Evolutionary conservation across 2,888 invertebrate species (phyloP), one percentile per base, ranked within the genome.

Genomic region (Podabrus alpinus): DNA sequence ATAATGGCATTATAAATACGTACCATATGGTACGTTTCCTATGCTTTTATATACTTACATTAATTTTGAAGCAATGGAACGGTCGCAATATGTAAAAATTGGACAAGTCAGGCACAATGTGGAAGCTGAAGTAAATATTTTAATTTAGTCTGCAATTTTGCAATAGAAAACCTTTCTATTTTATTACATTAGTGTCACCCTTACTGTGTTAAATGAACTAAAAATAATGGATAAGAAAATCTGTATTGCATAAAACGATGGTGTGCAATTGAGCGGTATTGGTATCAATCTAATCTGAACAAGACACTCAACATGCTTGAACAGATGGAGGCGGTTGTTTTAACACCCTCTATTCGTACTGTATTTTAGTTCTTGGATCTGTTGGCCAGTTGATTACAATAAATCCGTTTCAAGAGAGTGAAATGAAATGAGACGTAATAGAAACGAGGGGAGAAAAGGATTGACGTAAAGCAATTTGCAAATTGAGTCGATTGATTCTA

Each of bases 401-500:
- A 77, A 77, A 78, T 78, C 73, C 69, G 71, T 80, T 79, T 78
- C 80, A 80, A 80, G 82, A 82, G 82, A 82, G 81, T 81, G 81
- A 74, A 82, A 82, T 81, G 81, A 81, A 82, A 82, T 80, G 82
- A 81, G 82, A 82, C 81, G 80, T 82, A 83, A 83, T 82, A 79
- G 80, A 78, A 72, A 70, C 77, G 69, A 71, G 73, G 72, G 71
- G 71, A 72, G 75, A 69, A 61, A 76, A 72, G 73, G 74, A 71
- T 74, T 69, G 73, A 78, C 75, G 76, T 80, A 80, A 79, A 83
- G 82, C 84, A 81, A 85, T 84, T 85, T 85, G 84, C 83, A 85
- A 85, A 85, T 85, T 84, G 83, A 83, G 80, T 82, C 80, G 80
- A 83, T 82, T 82, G 84, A 83, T 83, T 82, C 75, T 76, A 67